Conservation (phyloP, 1,140 invertebrate species). For the Drosophila sucinea region DNA sequence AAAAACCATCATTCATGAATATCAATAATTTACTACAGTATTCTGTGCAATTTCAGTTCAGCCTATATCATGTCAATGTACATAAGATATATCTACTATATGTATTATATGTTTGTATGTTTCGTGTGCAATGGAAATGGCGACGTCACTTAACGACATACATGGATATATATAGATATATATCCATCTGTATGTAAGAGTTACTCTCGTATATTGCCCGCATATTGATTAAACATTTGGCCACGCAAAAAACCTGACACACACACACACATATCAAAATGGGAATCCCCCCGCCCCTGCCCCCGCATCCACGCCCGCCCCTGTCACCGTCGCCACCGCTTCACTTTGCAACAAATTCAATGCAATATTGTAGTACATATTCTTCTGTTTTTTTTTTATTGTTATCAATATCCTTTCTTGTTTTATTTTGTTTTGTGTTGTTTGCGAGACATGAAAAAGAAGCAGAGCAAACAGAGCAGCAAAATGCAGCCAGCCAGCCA, state of each 20-base stretch:
- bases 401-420: conserved; percentile 1
- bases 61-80: conserved; percentile 6
- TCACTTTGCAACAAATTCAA: conserved; percentile 23
- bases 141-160: conserved; percentile 4
- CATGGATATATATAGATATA: not conserved
- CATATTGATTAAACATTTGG: conserved; percentile 80
- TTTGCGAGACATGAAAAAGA: conserved; percentile 11
- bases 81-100: not conserved
- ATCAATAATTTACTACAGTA: conserved; percentile 7
- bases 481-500: not conserved
- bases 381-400: not conserved
- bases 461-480: not conserved
- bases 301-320: not conserved
- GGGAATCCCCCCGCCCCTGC: not conserved
- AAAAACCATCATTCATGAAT: not conserved
- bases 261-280: conserved; percentile 11
- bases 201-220: conserved; percentile 44
- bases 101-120: not conserved
- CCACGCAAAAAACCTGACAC: conserved; percentile 57
- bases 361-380: conserved; percentile 14
- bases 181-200: conserved; percentile 1
- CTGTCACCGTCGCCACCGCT: too few relatives aligned
- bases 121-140: not conserved
- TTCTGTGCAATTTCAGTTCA: not conserved
- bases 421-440: not conserved